Evolutionary conservation across 2,797 vertebrate species (phyloP), one percentile per base, ranked within the genome.

Genomic region (Poeciliopsis gracilis): DNA sequence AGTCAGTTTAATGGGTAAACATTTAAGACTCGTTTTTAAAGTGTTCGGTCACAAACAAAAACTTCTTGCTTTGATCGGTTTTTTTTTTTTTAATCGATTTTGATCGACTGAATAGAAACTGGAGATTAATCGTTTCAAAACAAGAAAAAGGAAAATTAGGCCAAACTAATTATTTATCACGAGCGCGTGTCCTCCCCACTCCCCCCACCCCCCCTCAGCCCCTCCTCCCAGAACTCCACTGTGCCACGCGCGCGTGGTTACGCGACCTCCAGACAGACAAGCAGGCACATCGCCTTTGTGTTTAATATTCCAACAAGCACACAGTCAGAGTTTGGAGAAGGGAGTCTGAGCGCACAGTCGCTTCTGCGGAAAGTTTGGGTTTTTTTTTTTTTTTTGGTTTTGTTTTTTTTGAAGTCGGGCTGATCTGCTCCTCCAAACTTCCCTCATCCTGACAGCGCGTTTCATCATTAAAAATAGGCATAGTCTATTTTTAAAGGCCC

Each of bases 401-500:
- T n/a, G n/a, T 36, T 36, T 36, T 36, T 36, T 78, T 43, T 7
- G 47, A 81, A 72, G 77, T 73, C 72, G 18, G 15, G 33, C 2
- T 12, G 13, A 73, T 72, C 55, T n/a, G 20, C 51, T 80, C 1
- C 16, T 81, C 41, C 61, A 76, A 76, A 76, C 28, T 30, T 55
- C 28, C 2, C 67, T 70, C 67, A 28, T 28, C n/a, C 41, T 46
- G 67, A 46, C 70, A 43, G 41, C 8, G 0, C 2, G 5, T 78
- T 72, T 73, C 11, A 53, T 46, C 70, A 67, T 82, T 59, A 73
- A 80, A 69, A 23, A 4, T 11, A 71, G 59, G 51, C 51, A 59
- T 38, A 5, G 41, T 76, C 75, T 66, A 4, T 49, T 85, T 84
- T 80, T 30, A 66, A 72, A 16, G 43, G 67, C n/a, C 25, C 67